Percentiles rank a stretch among this genome's conserved stretches.
Conservation (phyloP, 2,888 invertebrate genomes). For the Pseudoips prasinana region DNA sequence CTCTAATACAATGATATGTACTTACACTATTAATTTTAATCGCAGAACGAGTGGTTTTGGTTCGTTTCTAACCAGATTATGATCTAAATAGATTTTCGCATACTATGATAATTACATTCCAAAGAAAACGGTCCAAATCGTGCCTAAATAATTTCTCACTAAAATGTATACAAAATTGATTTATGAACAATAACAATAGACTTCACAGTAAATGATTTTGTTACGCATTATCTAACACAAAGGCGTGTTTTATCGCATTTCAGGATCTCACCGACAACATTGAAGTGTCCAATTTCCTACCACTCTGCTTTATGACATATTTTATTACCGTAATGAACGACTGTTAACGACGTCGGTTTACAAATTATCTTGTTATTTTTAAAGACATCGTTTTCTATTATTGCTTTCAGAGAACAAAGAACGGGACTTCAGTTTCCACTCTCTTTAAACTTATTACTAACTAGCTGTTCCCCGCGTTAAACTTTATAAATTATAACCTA, state of each 20-base stretch:
- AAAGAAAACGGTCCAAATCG: too few species aligned
- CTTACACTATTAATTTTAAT: too few species aligned
- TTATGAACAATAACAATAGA: conserved; percentile 8
- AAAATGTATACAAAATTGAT: background rate
- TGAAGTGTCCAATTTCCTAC: conserved; percentile 23
- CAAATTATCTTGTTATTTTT: conserved; percentile 1
- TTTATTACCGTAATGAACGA: conserved; percentile 21
- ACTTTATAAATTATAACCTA: too few species aligned
- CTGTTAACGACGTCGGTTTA: conserved; percentile 2
- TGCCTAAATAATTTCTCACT: too few species aligned
- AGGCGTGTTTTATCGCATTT: conserved; percentile 13
- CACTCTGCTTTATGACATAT: conserved; percentile 20
- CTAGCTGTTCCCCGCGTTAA: too few species aligned
- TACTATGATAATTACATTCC: too few species aligned
- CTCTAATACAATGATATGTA: too few species aligned
- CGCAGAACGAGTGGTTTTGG: too few species aligned
- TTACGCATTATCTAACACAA: conserved; percentile 11
- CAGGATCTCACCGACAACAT: conserved; percentile 4
- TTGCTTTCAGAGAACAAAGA: background rate
- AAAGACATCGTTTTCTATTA: conserved; percentile 2
- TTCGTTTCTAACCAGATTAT: too few species aligned
- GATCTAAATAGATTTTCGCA: too few species aligned
- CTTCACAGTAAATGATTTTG: conserved; percentile 15
- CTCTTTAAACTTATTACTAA: too few species aligned
- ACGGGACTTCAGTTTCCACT: too few species aligned